phyloP scores from a whole-genome alignment of 2,888 invertebrate genomes.

The Clivina fossor region DNA sequence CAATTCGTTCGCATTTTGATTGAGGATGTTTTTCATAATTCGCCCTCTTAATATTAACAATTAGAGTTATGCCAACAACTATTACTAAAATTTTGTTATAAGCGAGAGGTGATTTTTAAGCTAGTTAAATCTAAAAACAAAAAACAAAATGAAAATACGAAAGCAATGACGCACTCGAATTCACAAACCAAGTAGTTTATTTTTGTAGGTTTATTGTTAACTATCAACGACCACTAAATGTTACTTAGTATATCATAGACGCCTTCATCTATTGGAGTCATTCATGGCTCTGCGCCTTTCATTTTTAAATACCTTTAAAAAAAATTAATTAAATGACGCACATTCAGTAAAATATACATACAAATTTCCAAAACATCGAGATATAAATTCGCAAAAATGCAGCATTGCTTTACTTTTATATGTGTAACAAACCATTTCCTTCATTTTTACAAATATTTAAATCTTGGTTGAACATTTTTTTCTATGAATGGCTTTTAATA shows the following conservation, averaged over 20 bases:
- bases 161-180: slow-evolving; percentile 29
- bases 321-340: too few relatives aligned
- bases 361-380: too few relatives aligned
- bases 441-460: too few relatives aligned
- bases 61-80: slow-evolving; percentile 1
- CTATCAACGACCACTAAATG: slow-evolving; percentile 51
- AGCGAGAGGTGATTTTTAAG: slow-evolving; percentile 31
- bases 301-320: slow-evolving; percentile 20
- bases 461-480: too few relatives aligned
- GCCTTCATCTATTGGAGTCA: slow-evolving; percentile 46
- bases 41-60: slow-evolving; percentile 12
- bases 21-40: slow-evolving; percentile 11
- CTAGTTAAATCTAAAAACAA: too few relatives aligned
- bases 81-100: slow-evolving; percentile 20
- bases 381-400: too few relatives aligned
- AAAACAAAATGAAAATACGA: too few relatives aligned
- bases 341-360: too few relatives aligned
- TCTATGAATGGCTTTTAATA: too few relatives aligned
- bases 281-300: slow-evolving; percentile 18
- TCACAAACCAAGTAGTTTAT: slow-evolving; percentile 32
- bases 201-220: slow-evolving; percentile 36
- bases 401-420: too few relatives aligned
- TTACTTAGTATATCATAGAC: slow-evolving; percentile 45
- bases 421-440: too few relatives aligned
- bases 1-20: slow-evolving; percentile 31